Evolutionary conservation across 35 echinoderm and acorn worm genomes (phyloP).

Genomic region (Strongylocentrotus purpuratus): DNA sequence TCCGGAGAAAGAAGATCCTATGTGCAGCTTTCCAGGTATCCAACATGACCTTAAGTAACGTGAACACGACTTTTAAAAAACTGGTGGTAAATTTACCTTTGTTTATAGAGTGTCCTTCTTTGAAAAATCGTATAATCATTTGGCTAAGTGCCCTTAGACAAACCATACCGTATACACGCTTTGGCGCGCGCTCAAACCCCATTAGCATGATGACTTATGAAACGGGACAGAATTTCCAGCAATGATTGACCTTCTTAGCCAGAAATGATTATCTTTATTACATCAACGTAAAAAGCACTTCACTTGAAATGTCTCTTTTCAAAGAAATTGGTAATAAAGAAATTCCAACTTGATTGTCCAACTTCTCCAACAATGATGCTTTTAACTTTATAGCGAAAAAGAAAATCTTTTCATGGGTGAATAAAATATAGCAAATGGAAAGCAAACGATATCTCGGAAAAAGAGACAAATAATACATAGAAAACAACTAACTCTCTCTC

Average conservation of each 20-base stretch:
- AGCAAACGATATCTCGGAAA: too few relatives aligned
- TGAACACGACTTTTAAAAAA: background rate
- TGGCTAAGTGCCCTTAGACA: background rate
- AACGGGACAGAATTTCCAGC: background rate
- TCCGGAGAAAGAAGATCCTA: too few relatives aligned
- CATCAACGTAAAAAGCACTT: background rate
- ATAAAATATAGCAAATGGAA: too few relatives aligned
- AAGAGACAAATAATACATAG: too few relatives aligned
- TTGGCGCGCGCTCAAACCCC: background rate
- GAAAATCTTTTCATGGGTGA: too few relatives aligned
- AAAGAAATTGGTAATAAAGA: background rate
- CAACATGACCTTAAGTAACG: background rate
- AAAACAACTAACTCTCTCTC: too few relatives aligned
- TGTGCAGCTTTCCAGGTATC: too few relatives aligned
- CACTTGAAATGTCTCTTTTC: background rate
- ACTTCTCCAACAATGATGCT: background rate
- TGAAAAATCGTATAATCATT: background rate
- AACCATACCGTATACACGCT: background rate
- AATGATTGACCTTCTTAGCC: background rate
- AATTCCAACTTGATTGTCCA: background rate
- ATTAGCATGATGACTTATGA: background rate
- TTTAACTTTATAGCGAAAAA: background rate
- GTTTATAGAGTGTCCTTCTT: background rate
- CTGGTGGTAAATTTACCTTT: background rate
- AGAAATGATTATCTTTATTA: background rate